Conservation (phyloP, 2,797 vertebrate genomes). For the Sylvia borin region DNA sequence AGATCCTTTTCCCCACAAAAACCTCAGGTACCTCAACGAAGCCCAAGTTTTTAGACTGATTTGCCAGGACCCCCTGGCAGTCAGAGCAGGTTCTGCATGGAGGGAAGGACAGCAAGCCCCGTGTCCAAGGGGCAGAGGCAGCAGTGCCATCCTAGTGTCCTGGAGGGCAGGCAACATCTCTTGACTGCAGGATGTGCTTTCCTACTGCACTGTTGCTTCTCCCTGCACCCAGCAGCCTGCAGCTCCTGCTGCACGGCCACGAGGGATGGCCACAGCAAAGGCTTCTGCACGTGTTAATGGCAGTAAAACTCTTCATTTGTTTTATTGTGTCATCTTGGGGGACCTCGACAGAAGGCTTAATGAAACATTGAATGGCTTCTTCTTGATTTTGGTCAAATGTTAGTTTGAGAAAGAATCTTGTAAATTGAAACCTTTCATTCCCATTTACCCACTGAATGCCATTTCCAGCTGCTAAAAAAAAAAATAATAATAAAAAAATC, state of each 20-base stretch:
- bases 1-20: neutral
- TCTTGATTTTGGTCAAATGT: no score
- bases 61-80: neutral
- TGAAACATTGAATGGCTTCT: no score
- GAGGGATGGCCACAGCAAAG: neutral
- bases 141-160: neutral
- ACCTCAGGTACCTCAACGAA: neutral
- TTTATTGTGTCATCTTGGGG: no score
- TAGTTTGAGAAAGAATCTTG: no score
- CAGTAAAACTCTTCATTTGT: no score
- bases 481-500: no score
- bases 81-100: accelerated
- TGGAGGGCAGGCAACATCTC: neutral
- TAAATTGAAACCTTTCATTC: no score
- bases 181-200: neutral
- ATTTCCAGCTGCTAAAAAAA: no score
- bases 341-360: no score
- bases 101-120: neutral
- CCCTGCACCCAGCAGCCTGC: neutral
- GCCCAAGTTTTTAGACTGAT: neutral
- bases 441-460: no score
- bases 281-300: no score
- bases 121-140: neutral
- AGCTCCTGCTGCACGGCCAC: neutral
- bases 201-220: neutral